phyloP scores from a whole-genome alignment of 2,797 vertebrate species.

The Falco cherrug region DNA sequence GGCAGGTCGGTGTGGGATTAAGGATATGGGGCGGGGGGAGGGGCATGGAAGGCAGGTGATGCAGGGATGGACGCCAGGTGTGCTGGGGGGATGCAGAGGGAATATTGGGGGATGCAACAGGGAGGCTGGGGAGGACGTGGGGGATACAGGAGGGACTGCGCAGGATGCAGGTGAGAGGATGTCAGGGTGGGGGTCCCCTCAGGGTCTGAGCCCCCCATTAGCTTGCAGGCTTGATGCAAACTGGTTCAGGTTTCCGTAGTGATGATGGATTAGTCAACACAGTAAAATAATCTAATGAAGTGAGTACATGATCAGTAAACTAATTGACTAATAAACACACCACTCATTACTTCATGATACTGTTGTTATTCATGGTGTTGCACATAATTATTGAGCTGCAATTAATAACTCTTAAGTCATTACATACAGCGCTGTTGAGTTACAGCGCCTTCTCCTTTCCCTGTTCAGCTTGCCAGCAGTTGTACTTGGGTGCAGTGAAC shows the following conservation, averaged over 20 bases:
- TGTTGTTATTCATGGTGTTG: not conserved
- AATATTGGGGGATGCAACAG: too few species aligned
- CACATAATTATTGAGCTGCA: not conserved
- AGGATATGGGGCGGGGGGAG: too few species aligned
- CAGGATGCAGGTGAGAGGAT: not conserved
- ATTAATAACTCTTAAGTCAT: not conserved
- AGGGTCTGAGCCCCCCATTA: not conserved
- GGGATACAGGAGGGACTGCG: not conserved
- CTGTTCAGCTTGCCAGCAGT: not conserved
- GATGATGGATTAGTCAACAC: too few species aligned
- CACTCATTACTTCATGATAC: too few species aligned
- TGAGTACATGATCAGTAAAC: not conserved
- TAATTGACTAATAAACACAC: not conserved
- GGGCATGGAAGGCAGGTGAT: not conserved
- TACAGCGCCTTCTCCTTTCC: not conserved
- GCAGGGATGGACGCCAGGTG: not conserved
- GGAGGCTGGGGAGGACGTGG: fast-evolving
- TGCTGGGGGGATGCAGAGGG: too few species aligned
- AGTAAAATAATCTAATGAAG: not conserved
- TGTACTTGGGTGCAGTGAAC: not conserved
- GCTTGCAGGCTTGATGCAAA: not conserved
- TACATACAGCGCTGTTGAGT: not conserved
- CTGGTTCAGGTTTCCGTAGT: too few species aligned
- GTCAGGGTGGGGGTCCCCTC: fast-evolving
- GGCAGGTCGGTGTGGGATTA: too few species aligned